These are phyloP conservation scores for Sclerodermus sp. DNA, from an alignment of 2,888 invertebrate species.

Conservation along the genomic window DNA sequence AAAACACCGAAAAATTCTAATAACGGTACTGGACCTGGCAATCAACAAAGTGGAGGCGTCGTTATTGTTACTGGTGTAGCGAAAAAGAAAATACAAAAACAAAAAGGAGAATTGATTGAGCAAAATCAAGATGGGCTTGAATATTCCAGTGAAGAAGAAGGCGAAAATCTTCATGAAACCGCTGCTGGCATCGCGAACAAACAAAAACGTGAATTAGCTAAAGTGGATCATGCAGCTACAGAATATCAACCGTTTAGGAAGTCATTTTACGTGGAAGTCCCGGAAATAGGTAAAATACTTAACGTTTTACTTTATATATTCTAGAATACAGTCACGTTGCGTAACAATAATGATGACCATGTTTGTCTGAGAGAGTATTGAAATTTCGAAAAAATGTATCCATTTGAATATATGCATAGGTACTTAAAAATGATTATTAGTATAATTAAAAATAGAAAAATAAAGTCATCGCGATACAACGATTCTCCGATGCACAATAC, in stretches of 20 bases:
- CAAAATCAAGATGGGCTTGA: slow-evolving; percentile 97
- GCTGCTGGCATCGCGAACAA: slow-evolving; percentile 88
- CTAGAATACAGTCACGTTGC: no score
- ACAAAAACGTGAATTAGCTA: slow-evolving; percentile 87
- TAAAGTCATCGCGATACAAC: no score
- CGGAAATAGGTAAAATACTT: slow-evolving; percentile 70
- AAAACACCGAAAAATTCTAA: slow-evolving; percentile 61
- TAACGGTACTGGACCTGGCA: slow-evolving; percentile 53
- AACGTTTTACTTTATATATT: no score
- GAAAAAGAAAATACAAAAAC: slow-evolving; percentile 74
- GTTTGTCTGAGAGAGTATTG: no score
- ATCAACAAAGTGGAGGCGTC: slow-evolving; percentile 61
- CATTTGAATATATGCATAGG: no score
- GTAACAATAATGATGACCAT: no score
- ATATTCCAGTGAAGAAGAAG: slow-evolving; percentile 96
- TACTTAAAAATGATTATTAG: no score
- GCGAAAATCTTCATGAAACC: slow-evolving; percentile 90
- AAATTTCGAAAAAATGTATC: no score
- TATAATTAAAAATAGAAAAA: no score
- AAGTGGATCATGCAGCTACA: slow-evolving; percentile 87
- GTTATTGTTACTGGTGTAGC: slow-evolving; percentile 84
- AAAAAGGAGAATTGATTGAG: slow-evolving; percentile 97
- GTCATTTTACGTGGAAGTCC: slow-evolving; percentile 96
- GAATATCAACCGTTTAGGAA: slow-evolving; percentile 89
- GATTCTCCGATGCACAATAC: no score